Percentiles rank a stretch among this genome's conserved stretches.
Conservation (phyloP, 2,888 invertebrate genomes). For the Helobdella robusta region DNA sequence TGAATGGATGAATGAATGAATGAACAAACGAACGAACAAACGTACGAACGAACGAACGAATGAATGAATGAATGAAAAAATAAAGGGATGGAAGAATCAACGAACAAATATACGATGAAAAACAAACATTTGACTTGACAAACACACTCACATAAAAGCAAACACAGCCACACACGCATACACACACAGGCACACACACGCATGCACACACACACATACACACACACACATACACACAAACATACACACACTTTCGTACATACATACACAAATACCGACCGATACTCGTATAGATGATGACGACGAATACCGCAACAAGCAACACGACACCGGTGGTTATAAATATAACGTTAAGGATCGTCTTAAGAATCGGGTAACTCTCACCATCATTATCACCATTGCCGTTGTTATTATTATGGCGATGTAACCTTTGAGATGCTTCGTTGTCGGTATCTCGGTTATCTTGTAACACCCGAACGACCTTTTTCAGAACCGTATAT, state of each 20-base stretch:
- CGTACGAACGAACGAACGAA: no score
- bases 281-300: slow-evolving; percentile 42
- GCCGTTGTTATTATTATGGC: slow-evolving; percentile 30
- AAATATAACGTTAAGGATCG: slow-evolving; percentile 42
- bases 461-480: slow-evolving; percentile 36
- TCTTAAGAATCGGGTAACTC: slow-evolving; percentile 38
- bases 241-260: background rate
- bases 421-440: slow-evolving; percentile 25
- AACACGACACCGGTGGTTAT: slow-evolving; percentile 39
- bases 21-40: no score
- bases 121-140: background rate
- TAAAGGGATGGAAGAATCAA: no score
- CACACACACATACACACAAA: slow-evolving; percentile 7
- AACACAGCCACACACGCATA: background rate
- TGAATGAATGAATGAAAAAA: no score
- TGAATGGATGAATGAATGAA: no score
- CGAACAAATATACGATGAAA: no score
- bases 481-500: slow-evolving; percentile 29
- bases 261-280: slow-evolving; percentile 35
- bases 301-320: slow-evolving; percentile 41
- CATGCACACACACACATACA: background rate
- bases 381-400: slow-evolving; percentile 31
- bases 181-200: slow-evolving; percentile 7
- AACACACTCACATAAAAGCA: background rate
- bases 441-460: slow-evolving; percentile 35